Percentiles rank a stretch among this genome's conserved stretches.
Evolutionary conservation across 1,140 invertebrate species (phyloP).

Genomic region (Calycopis cecrops): DNA sequence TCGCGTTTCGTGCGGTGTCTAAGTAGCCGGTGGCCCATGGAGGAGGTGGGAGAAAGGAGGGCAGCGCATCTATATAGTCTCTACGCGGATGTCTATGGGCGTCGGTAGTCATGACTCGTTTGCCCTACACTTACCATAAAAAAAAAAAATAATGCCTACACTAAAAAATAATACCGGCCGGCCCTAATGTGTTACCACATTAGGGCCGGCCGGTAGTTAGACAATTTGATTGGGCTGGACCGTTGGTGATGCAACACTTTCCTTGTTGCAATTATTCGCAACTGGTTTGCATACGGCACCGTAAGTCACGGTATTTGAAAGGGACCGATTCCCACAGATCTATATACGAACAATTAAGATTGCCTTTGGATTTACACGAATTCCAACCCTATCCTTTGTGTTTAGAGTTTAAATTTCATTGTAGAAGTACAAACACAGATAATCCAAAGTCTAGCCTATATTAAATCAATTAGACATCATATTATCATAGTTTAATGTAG

Average conservation of each 20-base stretch:
- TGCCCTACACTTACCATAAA: no score
- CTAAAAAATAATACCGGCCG: no score
- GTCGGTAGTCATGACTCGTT: no score
- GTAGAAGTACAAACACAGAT: neutral
- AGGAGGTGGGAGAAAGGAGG: no score
- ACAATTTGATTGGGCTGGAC: constrained; percentile 5
- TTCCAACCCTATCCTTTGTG: neutral
- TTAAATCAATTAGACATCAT: constrained; percentile 2
- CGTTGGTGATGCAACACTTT: constrained; percentile 13
- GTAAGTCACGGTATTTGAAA: constrained; percentile 50
- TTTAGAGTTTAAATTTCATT: neutral
- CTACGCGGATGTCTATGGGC: no score
- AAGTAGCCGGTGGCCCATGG: no score
- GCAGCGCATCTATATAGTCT: no score
- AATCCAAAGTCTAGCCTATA: constrained; percentile 1
- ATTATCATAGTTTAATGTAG: neutral
- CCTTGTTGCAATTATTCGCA: constrained; percentile 12
- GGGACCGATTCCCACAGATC: constrained; percentile 49
- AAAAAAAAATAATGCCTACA: no score
- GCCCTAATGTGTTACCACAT: neutral
- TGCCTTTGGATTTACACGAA: neutral
- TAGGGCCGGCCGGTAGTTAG: neutral
- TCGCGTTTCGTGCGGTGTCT: no score
- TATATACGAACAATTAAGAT: constrained; percentile 7
- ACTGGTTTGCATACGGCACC: constrained; percentile 26